Percentiles rank a stretch among this genome's conserved stretches.
Evolutionary conservation across 30 jellyfish, hydroid and myxozoan genomes (phyloP).

Genomic region (Phacellophora camtschatica): DNA sequence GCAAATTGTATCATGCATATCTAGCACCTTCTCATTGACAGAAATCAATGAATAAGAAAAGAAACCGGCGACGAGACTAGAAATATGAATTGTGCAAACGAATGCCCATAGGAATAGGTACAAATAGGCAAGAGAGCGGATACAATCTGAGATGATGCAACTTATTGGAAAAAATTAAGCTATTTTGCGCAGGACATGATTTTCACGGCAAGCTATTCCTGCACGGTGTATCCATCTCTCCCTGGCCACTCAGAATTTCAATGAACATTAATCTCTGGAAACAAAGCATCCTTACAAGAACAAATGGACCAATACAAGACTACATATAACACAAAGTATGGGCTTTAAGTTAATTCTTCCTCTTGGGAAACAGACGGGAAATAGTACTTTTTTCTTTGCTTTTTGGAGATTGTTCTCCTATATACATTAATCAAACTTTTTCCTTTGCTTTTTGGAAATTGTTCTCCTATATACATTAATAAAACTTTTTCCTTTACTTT

Average conservation of each 20-base stretch:
- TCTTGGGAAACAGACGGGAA: conserved; percentile 13
- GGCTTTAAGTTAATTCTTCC: conserved; percentile 12
- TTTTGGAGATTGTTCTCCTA: too few species aligned
- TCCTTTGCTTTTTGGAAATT: too few species aligned
- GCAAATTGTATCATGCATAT: neutral
- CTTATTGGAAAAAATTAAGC: neutral
- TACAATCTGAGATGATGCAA: conserved; percentile 16
- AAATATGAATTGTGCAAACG: neutral
- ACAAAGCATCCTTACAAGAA: neutral
- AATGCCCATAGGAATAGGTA: conserved; percentile 19
- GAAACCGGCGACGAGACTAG: conserved; percentile 10
- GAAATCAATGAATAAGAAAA: neutral
- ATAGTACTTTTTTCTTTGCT: too few species aligned
- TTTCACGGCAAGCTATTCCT: neutral
- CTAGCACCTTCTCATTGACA: conserved; percentile 10
- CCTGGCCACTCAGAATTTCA: conserved; percentile 40
- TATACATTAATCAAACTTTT: too few species aligned
- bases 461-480: too few species aligned
- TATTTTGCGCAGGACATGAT: neutral
- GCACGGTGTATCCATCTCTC: conserved; percentile 49
- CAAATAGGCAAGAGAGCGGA: conserved; percentile 35
- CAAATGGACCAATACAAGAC: neutral
- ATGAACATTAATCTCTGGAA: neutral
- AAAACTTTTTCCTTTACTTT: too few species aligned
- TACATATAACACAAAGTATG: neutral